A percentile compares a stretch with the other conserved stretches of the same genome.
Conservation (phyloP, 2,888 invertebrate species). For the Sarcophaga caerulescens region DNA sequence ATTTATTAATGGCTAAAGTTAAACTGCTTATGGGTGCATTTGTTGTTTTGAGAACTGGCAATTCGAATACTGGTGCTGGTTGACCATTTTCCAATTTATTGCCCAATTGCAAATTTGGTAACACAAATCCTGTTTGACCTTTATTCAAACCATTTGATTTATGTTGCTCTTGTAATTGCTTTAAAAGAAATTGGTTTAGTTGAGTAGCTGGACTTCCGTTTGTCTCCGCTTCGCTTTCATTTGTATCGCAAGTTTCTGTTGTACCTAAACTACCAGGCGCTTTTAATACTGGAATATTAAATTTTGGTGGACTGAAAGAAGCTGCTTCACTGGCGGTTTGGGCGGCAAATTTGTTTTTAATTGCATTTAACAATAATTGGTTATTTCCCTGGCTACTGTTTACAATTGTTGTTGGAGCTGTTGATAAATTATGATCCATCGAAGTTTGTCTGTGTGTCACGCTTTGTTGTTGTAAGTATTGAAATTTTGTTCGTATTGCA, state of each 20-base stretch:
- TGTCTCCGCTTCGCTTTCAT: constrained; percentile 4
- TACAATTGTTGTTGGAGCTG: constrained; percentile 9
- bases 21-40: constrained; percentile 44
- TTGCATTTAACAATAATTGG: constrained; percentile 71
- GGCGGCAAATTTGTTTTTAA: constrained; percentile 70
- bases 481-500: constrained; percentile 3
- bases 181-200: constrained; percentile 71
- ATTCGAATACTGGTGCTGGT: constrained; percentile 56
- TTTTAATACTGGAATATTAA: constrained; percentile 70
- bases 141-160: constrained; percentile 27
- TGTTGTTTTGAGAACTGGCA: constrained; percentile 69
- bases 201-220: constrained; percentile 12
- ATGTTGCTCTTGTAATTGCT: constrained; percentile 67
- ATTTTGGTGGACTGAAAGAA: constrained; percentile 68
- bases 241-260: constrained; percentile 20
- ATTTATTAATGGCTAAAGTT: constrained; percentile 50
- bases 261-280: constrained; percentile 25
- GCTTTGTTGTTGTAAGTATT: background rate
- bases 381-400: constrained; percentile 68
- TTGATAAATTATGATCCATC: constrained; percentile 49
- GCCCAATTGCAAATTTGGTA: constrained; percentile 70
- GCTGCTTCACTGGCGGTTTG: constrained; percentile 56
- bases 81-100: background rate
- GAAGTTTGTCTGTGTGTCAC: background rate
- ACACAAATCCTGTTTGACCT: constrained; percentile 61